phyloP scores from a whole-genome alignment of 2,113 vertebrate genomes.

The Melospiza melodia region DNA sequence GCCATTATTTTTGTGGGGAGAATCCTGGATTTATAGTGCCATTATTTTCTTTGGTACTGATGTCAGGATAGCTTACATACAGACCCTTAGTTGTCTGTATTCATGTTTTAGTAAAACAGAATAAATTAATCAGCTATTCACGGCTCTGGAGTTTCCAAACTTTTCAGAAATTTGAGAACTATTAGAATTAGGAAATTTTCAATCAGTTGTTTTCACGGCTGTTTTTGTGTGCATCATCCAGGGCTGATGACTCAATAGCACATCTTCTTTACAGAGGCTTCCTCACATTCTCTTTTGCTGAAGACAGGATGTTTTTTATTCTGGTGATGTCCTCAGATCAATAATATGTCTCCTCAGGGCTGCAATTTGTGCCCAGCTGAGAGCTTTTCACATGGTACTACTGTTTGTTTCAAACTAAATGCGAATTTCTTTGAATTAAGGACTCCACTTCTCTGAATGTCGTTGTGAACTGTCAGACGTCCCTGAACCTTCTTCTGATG shows the following conservation, averaged over 20 bases:
- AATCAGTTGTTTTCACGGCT: not conserved
- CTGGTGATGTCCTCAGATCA: not conserved
- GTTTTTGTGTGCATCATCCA: not conserved
- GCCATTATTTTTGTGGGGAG: not conserved
- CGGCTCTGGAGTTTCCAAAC: not conserved
- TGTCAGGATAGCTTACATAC: not conserved
- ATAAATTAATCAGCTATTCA: not conserved
- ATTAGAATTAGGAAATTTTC: not conserved
- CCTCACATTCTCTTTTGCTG: not conserved
- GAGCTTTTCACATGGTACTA: not conserved
- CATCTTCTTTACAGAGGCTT: not conserved
- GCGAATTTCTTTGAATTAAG: not conserved
- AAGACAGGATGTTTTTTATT: not conserved
- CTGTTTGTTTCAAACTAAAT: not conserved
- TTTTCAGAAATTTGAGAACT: not conserved
- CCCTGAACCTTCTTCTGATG: not conserved
- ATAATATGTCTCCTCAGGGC: not conserved
- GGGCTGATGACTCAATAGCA: not conserved
- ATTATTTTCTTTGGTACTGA: not conserved
- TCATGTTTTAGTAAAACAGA: not conserved
- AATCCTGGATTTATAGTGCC: not conserved
- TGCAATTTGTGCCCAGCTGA: not conserved
- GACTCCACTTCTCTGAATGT: not conserved
- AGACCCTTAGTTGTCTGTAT: not conserved
- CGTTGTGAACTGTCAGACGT: not conserved